These are phyloP conservation scores for Drosophila kanapiae DNA, from an alignment of 1,140 invertebrate species.

Conservation along the genomic window DNA sequence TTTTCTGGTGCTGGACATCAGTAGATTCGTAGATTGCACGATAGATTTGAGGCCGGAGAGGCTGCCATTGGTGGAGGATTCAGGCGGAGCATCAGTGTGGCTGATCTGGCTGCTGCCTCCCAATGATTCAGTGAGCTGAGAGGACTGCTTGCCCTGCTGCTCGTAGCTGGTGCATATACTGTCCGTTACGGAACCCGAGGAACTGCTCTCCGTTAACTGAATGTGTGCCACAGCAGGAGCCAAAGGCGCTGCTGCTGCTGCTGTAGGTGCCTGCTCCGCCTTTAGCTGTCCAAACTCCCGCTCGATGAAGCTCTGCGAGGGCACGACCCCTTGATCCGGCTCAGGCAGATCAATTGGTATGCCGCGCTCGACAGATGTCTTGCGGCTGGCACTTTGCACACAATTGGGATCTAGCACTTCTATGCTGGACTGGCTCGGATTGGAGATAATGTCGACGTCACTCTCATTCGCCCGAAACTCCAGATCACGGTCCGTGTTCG, in stretches of 20 bases:
- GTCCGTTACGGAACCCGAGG: slow-evolving; percentile 88
- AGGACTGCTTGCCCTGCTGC: slow-evolving; percentile 67
- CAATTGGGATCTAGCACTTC: slow-evolving; percentile 87
- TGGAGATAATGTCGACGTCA: slow-evolving; percentile 89
- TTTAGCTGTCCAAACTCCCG: slow-evolving; percentile 50
- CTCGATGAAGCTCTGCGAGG: slow-evolving; percentile 66
- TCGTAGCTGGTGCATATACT: slow-evolving; percentile 88
- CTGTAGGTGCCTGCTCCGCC: slow-evolving; percentile 12
- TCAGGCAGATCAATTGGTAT: slow-evolving; percentile 35
- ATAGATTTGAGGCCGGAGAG: slow-evolving; percentile 52
- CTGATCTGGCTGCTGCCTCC: background rate
- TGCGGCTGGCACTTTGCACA: slow-evolving; percentile 80
- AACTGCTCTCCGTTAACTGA: slow-evolving; percentile 88
- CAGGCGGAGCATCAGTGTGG: slow-evolving; percentile 1
- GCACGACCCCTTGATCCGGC: slow-evolving; percentile 46
- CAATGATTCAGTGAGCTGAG: slow-evolving; percentile 31
- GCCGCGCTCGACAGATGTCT: slow-evolving; percentile 75
- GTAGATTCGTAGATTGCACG: slow-evolving; percentile 78
- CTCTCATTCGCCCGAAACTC: slow-evolving; percentile 86
- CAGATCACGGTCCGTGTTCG: slow-evolving; percentile 75
- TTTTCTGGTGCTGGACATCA: slow-evolving; percentile 81
- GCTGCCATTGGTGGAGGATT: slow-evolving; percentile 23
- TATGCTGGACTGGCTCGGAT: slow-evolving; percentile 89
- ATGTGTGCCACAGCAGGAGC: slow-evolving; percentile 43
- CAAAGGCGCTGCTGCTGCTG: background rate